phyloP scores from a whole-genome alignment of 2,113 vertebrate genomes.

The Pachyramphus minor region DNA sequence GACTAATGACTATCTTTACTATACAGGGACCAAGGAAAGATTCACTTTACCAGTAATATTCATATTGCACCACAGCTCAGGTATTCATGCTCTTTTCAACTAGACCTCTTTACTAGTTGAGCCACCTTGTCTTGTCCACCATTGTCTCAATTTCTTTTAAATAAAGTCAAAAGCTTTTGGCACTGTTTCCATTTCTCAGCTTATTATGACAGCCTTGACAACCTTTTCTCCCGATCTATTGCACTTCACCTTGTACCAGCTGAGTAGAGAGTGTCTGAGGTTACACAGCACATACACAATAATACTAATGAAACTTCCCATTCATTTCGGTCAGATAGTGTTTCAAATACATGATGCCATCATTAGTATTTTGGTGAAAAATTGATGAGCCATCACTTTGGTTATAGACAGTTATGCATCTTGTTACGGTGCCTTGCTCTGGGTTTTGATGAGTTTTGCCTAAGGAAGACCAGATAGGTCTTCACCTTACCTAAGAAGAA shows the following conservation, averaged over 20 bases:
- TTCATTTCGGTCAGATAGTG: not conserved
- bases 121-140: not conserved
- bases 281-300: accelerated
- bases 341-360: not conserved
- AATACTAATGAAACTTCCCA: not conserved
- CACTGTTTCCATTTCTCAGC: not conserved
- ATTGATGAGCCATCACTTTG: not conserved
- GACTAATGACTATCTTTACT: not conserved
- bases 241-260: not conserved
- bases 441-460: not conserved
- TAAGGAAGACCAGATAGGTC: not conserved
- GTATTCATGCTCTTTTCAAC: not conserved
- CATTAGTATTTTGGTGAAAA: not conserved
- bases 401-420: not conserved
- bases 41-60: not conserved
- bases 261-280: not conserved
- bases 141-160: not conserved
- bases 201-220: not conserved
- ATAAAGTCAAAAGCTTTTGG: not conserved
- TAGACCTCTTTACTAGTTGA: not conserved
- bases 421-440: not conserved
- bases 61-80: not conserved
- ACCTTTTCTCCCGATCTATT: not conserved
- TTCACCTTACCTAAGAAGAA: not conserved
- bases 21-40: not conserved